Conservation (phyloP, 2,888 invertebrate genomes). For the Labia minor region DNA sequence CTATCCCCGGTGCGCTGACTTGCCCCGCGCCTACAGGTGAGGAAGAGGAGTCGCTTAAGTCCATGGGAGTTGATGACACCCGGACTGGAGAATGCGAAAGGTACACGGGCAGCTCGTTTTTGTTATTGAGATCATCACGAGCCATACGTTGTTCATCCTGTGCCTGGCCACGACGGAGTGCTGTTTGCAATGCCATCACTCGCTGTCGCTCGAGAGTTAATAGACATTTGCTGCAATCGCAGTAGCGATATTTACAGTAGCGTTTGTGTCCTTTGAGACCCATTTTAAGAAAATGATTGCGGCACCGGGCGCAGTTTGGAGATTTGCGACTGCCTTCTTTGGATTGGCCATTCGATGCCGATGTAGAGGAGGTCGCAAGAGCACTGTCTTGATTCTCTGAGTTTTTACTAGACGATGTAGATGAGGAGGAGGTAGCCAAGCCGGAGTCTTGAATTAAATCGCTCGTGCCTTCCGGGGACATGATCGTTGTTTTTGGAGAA, state of each 20-base stretch:
- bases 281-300: slow-evolving; percentile 82
- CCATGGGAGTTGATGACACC: too few relatives aligned
- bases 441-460: too few relatives aligned
- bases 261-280: slow-evolving; percentile 85
- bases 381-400: too few relatives aligned
- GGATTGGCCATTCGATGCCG: background rate
- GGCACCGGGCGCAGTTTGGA: slow-evolving; percentile 85
- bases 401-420: too few relatives aligned
- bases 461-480: too few relatives aligned
- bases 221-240: slow-evolving; percentile 76
- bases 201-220: slow-evolving; percentile 76
- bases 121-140: background rate
- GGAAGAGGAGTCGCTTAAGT: too few relatives aligned
- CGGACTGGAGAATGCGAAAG: background rate
- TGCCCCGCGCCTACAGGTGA: too few relatives aligned
- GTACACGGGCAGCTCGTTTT: background rate
- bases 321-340: slow-evolving; percentile 52
- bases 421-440: too few relatives aligned
- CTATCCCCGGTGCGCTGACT: too few relatives aligned
- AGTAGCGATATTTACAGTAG: slow-evolving; percentile 75
- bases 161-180: slow-evolving; percentile 64
- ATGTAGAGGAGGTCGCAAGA: too few relatives aligned
- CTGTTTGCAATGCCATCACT: slow-evolving; percentile 83
- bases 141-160: slow-evolving; percentile 55
- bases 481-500: too few relatives aligned